Percentiles rank a stretch among this genome's conserved stretches.
Conservation (phyloP, 2,797 vertebrate species). For the Malurus leucopterus region DNA sequence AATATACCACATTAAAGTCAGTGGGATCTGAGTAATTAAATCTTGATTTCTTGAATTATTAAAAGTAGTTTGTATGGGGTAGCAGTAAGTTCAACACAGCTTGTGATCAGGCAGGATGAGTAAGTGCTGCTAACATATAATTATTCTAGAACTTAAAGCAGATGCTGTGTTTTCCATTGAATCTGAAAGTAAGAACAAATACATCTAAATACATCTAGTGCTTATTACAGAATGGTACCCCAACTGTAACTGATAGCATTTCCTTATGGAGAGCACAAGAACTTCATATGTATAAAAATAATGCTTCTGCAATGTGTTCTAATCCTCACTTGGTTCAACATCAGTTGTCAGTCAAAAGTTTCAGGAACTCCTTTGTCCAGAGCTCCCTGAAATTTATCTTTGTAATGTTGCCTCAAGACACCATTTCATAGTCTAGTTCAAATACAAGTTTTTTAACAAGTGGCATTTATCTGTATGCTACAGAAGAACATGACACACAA, state of each 20-base stretch:
- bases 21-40: background rate
- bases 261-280: background rate
- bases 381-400: background rate
- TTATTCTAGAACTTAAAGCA: background rate
- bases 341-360: background rate
- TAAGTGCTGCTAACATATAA: background rate
- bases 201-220: background rate
- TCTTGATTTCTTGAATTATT: background rate
- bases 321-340: background rate
- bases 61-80: background rate
- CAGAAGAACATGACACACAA: background rate
- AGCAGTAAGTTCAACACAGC: background rate
- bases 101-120: background rate
- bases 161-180: background rate
- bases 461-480: background rate
- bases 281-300: background rate
- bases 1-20: background rate
- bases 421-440: background rate
- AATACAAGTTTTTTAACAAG: background rate
- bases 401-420: background rate
- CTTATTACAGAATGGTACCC: background rate
- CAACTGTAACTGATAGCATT: rapidly evolving
- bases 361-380: background rate
- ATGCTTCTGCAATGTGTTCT: background rate
- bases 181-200: background rate